These are phyloP conservation scores for Gadopsis bispinosus DNA, from an alignment of 2,797 vertebrate genomes.

Conservation along the genomic window DNA sequence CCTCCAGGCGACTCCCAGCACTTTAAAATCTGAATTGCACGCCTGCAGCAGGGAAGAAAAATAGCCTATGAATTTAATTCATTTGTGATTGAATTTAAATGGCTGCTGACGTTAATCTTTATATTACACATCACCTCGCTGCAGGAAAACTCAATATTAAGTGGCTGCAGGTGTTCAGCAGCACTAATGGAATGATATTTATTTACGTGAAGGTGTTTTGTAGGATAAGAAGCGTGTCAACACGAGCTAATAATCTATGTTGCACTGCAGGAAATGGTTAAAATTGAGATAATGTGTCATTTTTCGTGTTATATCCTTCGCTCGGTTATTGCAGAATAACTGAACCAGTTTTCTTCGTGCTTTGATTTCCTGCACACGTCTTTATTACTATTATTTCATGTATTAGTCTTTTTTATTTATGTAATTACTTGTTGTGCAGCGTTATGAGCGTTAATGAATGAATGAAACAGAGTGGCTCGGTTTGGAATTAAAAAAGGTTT, in stretches of 20 bases:
- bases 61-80: slow-evolving; percentile 43
- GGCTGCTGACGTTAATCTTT: slow-evolving; percentile 57
- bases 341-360: not conserved
- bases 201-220: slow-evolving; percentile 38
- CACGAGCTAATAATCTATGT: not conserved
- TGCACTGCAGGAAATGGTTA: not conserved
- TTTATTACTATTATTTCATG: not conserved
- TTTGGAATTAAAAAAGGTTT: slow-evolving; percentile 1
- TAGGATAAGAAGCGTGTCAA: not conserved
- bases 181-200: slow-evolving; percentile 64
- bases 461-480: not conserved
- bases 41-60: slow-evolving; percentile 39
- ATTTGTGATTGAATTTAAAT: slow-evolving; percentile 57
- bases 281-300: not conserved
- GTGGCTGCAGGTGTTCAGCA: slow-evolving; percentile 65
- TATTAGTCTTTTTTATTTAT: not conserved
- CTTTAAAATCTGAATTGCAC: slow-evolving; percentile 51
- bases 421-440: not conserved
- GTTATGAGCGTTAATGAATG: not conserved
- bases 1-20: slow-evolving; percentile 45
- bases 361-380: not conserved
- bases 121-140: slow-evolving; percentile 52
- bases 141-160: slow-evolving; percentile 57
- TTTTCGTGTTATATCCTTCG: not conserved
- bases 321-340: not conserved